Evolutionary conservation across 2,888 invertebrate genomes (phyloP).

Genomic region (Adelognathus sp.): DNA sequence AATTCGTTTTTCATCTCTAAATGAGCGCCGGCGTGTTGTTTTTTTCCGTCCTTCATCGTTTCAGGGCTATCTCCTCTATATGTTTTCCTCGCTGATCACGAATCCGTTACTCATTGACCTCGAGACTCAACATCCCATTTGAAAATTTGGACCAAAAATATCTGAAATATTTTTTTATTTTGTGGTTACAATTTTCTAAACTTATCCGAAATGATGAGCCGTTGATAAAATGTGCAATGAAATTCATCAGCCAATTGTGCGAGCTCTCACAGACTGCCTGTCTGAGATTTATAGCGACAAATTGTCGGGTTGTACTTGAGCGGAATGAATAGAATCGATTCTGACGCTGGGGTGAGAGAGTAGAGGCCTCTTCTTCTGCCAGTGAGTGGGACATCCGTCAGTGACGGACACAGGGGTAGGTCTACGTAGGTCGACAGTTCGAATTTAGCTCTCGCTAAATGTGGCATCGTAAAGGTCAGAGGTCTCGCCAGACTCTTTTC

Average conservation of each 20-base stretch:
- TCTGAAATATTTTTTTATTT: too few relatives aligned
- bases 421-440: constrained; percentile 22
- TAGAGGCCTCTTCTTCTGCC: constrained; percentile 12
- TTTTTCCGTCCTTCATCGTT: too few relatives aligned
- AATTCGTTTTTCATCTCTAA: too few relatives aligned
- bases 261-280: not conserved
- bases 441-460: constrained; percentile 5
- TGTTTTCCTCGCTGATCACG: too few relatives aligned
- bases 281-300: not conserved
- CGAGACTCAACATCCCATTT: too few relatives aligned
- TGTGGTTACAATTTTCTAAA: too few relatives aligned
- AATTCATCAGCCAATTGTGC: not conserved
- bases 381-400: constrained; percentile 34
- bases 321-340: constrained; percentile 5
- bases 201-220: too few relatives aligned
- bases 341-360: not conserved
- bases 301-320: constrained; percentile 8
- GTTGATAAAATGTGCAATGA: too few relatives aligned
- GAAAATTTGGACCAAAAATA: too few relatives aligned
- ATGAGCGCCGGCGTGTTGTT: too few relatives aligned
- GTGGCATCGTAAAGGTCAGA: constrained; percentile 38
- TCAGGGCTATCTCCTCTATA: too few relatives aligned
- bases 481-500: not conserved
- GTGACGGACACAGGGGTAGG: constrained; percentile 36
- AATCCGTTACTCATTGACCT: too few relatives aligned